These are phyloP conservation scores for Drymonia ruficornis DNA, from an alignment of 2,888 invertebrate genomes.

Conservation along the genomic window DNA sequence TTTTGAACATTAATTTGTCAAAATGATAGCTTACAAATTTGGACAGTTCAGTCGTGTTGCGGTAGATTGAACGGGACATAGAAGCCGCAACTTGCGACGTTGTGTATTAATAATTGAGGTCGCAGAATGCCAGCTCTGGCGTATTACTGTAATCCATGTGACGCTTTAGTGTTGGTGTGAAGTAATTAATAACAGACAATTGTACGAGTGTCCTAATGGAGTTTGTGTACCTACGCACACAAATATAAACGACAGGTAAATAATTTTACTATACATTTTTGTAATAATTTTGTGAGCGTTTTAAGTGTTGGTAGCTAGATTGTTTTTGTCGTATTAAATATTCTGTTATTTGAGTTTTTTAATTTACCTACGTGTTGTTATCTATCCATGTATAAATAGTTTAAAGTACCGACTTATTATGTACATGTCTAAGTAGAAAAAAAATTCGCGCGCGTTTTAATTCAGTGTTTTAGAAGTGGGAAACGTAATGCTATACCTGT, in stretches of 20 bases:
- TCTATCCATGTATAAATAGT: too few species aligned
- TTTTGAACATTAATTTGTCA: slow-evolving; percentile 55
- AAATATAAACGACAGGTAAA: slow-evolving; percentile 52
- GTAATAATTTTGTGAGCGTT: not conserved
- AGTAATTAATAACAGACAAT: slow-evolving; percentile 59
- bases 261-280: slow-evolving; percentile 3
- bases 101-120: slow-evolving; percentile 48
- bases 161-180: slow-evolving; percentile 65
- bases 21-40: slow-evolving; percentile 51
- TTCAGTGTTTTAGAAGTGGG: too few species aligned
- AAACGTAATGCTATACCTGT: too few species aligned
- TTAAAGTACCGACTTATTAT: too few species aligned
- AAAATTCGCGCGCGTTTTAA: too few species aligned
- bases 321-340: not conserved
- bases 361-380: too few species aligned
- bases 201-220: slow-evolving; percentile 61
- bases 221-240: slow-evolving; percentile 44
- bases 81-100: slow-evolving; percentile 38
- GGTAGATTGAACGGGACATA: slow-evolving; percentile 53
- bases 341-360: too few species aligned
- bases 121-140: slow-evolving; percentile 38
- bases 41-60: slow-evolving; percentile 55
- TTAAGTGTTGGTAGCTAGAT: not conserved
- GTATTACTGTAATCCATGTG: slow-evolving; percentile 53
- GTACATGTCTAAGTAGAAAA: too few species aligned